Evolutionary conservation across 2,888 invertebrate genomes (phyloP), one percentile per base, ranked within the genome.

Genomic region (Tanytarsus gracilentus): DNA sequence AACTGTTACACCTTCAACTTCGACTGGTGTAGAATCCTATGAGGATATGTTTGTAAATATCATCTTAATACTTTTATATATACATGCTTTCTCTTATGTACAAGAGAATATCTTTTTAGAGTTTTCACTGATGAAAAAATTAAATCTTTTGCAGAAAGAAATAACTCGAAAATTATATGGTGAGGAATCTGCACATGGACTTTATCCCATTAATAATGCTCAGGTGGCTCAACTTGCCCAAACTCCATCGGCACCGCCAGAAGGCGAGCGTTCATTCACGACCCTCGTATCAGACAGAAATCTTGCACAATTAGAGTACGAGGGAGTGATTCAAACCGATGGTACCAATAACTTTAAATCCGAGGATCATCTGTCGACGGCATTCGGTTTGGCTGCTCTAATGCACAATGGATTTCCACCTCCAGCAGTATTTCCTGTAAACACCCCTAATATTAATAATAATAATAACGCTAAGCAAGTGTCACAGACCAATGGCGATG

Each of bases 121-220:
- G 9, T 33, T 88, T 88, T 73, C 33, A 21, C 23, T 16, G 8
- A 9, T 40, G 3, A 21, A 18, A 40, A 9, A 18, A 21, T 8
- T 21, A 9, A 9, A 9, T 21, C 23, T 9, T 18, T 44, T 44
- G 16, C 21, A 44, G 44, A 91, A 91, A 75, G 92, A 92, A 80
- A 91, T 92, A 70, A 91, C 91, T 64, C 83, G 89, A 73, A 92
- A 92, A 77, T 78, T 92, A 66, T 92, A 91, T 76, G 91, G 91
- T 64, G 89, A 90, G 74, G 90, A 91, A 74, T 73, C 75, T 69
- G 74, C 73, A 64, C 74, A 74, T 71, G 73, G 74, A 66, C 70
- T 74, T 65, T 75, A 74, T 65, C 73, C 75, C 62, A 58, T 58
- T 11, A 68, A 73, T 65, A 73, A 73, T 61, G 72, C 74, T 65